Base-by-base conservation (phyloP, 2,113 vertebrate species). In the Sturnus vulgaris region DNA sequence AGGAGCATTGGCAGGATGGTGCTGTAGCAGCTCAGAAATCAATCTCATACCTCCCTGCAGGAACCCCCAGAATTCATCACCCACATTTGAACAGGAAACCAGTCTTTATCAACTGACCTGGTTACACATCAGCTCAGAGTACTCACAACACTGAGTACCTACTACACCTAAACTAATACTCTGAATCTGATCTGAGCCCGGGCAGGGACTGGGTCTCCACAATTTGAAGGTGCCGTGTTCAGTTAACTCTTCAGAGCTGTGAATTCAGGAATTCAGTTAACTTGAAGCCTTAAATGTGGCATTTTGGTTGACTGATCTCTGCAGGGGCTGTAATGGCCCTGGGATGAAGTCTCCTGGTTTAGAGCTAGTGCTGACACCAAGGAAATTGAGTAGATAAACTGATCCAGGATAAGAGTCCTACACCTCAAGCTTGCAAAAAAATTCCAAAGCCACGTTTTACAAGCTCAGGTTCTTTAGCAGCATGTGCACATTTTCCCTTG, bases 181-280 rank as follows among this genome's bases (percentile, higher is more conserved):
- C 52, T 56, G 63, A 52, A 20, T 44, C 12, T 24, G 35, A 1
- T 6, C 61, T 78, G 68, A 88, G 49, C 27, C 30, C 52, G 31
- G 63, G 46, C 49, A 56, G n/a, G 40, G 50, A 7, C 44, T 20
- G 40, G 23, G 18, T 12, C 25, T 56, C 59, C 0, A 0, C 33
- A 37, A 3, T 3, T 16, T 0, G 7, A 71, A n/a, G 60, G 19
- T 1, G 2, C 21, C 2, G 1, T 13, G 1, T 25, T 73, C 65
- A 68, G 68, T 57, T 35, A 64, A 47, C 56, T 24, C 39, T 35
- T 39, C 60, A 39, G 53, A 5, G 33, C 59, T 64, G 39, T 59
- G 56, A 60, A 21, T 52, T 4, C 66, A 59, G 37, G 60, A 65
- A 3, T 28, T 19, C 39, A 84, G 35, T 11, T 64, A 24, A 31